phyloP scores from a whole-genome alignment of 2,888 invertebrate genomes.

The Brenthis hecate region DNA sequence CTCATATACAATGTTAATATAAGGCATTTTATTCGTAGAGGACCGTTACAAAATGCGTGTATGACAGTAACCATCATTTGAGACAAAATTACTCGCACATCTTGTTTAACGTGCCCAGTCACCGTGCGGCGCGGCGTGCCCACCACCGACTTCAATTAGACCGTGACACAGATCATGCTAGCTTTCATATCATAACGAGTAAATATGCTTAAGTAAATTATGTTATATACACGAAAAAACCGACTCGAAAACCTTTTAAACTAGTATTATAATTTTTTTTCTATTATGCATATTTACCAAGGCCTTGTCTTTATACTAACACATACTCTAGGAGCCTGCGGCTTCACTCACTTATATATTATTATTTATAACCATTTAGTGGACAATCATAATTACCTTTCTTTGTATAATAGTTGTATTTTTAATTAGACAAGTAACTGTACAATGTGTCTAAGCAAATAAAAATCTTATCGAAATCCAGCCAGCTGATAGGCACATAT shows the following conservation, averaged over 20 bases:
- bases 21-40: neutral
- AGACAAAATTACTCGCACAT: constrained; percentile 57
- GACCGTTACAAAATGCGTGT: constrained; percentile 31
- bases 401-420: too few relatives aligned
- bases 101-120: constrained; percentile 63
- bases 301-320: too few relatives aligned
- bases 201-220: constrained; percentile 40
- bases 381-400: too few relatives aligned
- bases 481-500: too few relatives aligned
- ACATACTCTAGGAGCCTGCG: too few relatives aligned
- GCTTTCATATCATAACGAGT: constrained; percentile 60
- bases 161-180: constrained; percentile 71
- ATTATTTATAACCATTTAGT: too few relatives aligned
- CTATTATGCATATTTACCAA: too few relatives aligned
- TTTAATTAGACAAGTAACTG: too few relatives aligned
- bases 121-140: constrained; percentile 57
- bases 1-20: neutral
- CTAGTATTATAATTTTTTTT: too few relatives aligned
- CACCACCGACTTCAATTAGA: constrained; percentile 61
- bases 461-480: too few relatives aligned
- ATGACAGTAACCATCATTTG: constrained; percentile 45
- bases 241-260: constrained; percentile 13
- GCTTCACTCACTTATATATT: too few relatives aligned
- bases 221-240: constrained; percentile 30
- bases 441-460: too few relatives aligned